Conservation (phyloP, 2,797 vertebrate species). For the Helostoma temminkii region DNA sequence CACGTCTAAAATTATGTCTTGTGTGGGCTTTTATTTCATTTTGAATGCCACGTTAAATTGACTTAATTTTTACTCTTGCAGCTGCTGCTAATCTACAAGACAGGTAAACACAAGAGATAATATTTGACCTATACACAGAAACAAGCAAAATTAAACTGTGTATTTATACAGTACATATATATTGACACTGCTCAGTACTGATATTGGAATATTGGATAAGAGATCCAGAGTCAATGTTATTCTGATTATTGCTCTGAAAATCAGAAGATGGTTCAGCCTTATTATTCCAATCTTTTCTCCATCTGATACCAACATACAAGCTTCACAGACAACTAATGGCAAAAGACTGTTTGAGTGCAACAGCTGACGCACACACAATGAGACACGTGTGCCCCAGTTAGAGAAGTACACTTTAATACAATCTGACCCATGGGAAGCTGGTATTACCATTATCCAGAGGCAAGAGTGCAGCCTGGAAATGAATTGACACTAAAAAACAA, state of each 20-base stretch:
- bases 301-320: constrained; percentile 7
- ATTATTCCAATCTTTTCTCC: not conserved
- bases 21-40: constrained; percentile 14
- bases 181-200: not conserved
- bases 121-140: too few relatives aligned
- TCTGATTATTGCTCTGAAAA: not conserved
- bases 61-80: not conserved
- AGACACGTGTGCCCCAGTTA: constrained; percentile 38
- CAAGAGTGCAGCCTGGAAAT: constrained; percentile 16
- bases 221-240: not conserved
- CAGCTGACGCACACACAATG: constrained; percentile 19
- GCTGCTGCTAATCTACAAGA: not conserved
- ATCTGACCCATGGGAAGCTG: constrained; percentile 27
- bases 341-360: constrained; percentile 42
- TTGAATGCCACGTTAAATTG: not conserved
- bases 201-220: constrained; percentile 1
- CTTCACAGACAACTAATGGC: constrained; percentile 27
- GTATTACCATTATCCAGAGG: constrained; percentile 37
- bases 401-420: constrained; percentile 37
- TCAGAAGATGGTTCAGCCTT: not conserved
- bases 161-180: not conserved
- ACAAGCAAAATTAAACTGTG: not conserved
- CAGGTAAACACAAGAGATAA: not conserved
- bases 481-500: constrained; percentile 28
- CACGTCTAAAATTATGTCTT: not conserved